Base-by-base conservation (phyloP, 2,797 vertebrate species). In the Ptychobarbus kaznakovi region DNA sequence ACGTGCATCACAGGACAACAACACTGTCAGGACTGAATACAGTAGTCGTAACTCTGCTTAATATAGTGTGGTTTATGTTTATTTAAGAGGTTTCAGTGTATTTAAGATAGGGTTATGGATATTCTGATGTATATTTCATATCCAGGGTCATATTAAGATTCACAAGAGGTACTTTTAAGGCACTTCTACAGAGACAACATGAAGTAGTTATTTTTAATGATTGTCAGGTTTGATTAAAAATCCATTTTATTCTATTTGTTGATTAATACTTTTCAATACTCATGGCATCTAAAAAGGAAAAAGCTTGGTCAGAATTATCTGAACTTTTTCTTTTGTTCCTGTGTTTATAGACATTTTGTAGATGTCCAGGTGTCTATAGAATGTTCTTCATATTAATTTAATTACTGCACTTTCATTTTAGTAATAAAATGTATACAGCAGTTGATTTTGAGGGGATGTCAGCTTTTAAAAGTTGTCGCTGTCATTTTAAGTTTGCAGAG, bases 1-100 rank as follows among this genome's bases (percentile, higher is more conserved):
- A 95, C 6, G 88, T 90, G 78, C 53, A 7, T 70, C 32, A n/a
- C 63, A 20, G 25, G 16, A 42, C 70, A 16, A 58, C 69, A 28
- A 49, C 49, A 28, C 11, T 58, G 42, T 63, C 65, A 20, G 16
- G 15, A 56, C 12, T 65, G 8, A 74, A 70, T 58, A 7, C 44
- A 44, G 66, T 18, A 32, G 4, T 74, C 20, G 3, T 32, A 51
- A 18, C 18, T 42, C 11, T n/a, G 8, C 32, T 11, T 69, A 61
- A 28, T 69, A 63, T 40, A 68, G 4, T 70, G 51, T 10, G 3
- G 22, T 42, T 40, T 42, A 32, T 65, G n/a, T 73, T 58, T 77
- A 40, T 75, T 38, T 7, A 28, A 46, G 2, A 3, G 15, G 28
- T 16, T 69, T 38, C 2, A 13, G n/a, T 13, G 3, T 32, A 5